These are phyloP conservation scores for Caenorhabditis panamensis DNA, from an alignment of 2,888 invertebrate genomes.

Conservation along the genomic window DNA sequence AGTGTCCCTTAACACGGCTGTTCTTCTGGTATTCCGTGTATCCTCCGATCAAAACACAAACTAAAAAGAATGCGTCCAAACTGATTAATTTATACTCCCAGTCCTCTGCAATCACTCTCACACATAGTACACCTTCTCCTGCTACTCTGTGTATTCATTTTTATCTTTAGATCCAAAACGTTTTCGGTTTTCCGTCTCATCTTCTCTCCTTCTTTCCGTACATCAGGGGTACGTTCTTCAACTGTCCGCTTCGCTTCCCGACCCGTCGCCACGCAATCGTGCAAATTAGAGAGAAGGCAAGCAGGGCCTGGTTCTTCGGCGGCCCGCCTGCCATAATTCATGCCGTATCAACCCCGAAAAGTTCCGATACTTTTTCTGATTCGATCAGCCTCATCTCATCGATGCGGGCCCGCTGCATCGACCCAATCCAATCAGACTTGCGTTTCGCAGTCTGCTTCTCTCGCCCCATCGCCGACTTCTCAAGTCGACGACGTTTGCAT, in stretches of 20 bases:
- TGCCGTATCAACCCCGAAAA: conserved; percentile 24
- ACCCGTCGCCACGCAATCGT: conserved; percentile 26
- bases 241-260: not conserved
- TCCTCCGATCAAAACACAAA: conserved; percentile 44
- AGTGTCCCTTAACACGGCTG: not conserved
- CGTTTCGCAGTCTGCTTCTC: conserved; percentile 49
- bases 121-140: conserved; percentile 13
- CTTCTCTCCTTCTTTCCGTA: conserved; percentile 8
- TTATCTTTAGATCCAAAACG: conserved; percentile 29
- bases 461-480: not conserved
- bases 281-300: conserved; percentile 28
- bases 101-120: not conserved
- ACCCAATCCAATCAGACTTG: conserved; percentile 46
- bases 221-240: not conserved
- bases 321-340: conserved; percentile 31
- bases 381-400: conserved; percentile 37
- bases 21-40: not conserved
- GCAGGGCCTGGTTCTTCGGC: conserved; percentile 2
- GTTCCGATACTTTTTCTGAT: conserved; percentile 48
- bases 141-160: too few relatives aligned
- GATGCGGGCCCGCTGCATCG: conserved; percentile 14
- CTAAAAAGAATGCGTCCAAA: conserved; percentile 45
- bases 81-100: conserved; percentile 35
- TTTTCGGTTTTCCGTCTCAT: conserved; percentile 16
- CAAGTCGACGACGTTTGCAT: conserved; percentile 7